Conservation (phyloP, 2,113 vertebrate genomes). For the Uria lomvia region DNA sequence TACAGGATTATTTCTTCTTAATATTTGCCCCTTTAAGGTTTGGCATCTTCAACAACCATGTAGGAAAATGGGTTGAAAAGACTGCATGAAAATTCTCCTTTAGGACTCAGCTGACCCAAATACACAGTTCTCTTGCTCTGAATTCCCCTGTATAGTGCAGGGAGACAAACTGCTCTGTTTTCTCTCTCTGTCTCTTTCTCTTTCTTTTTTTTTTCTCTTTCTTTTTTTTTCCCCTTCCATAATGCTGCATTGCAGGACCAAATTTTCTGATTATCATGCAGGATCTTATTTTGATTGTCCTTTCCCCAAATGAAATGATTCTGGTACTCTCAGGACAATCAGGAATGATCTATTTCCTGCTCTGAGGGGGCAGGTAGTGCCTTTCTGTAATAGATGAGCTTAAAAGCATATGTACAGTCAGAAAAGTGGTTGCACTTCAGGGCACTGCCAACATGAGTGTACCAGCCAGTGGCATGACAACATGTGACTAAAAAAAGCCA, state of each 20-base stretch:
- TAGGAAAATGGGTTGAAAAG: conserved; percentile 50
- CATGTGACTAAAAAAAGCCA: neutral
- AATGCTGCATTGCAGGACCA: conserved; percentile 63
- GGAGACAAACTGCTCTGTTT: conserved; percentile 28
- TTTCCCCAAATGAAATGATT: conserved; percentile 1
- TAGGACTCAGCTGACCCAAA: conserved; percentile 68
- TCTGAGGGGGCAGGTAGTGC: neutral
- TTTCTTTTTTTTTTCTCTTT: neutral
- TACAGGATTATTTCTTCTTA: neutral
- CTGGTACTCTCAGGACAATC: neutral
- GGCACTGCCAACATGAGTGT: neutral
- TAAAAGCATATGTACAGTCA: neutral
- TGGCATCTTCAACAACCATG: neutral
- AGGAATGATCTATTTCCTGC: neutral
- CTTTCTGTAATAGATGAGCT: neutral
- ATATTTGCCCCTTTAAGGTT: conserved; percentile 19
- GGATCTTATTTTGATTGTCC: conserved; percentile 31
- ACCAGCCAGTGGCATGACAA: conserved; percentile 3
- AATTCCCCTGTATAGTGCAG: conserved; percentile 22
- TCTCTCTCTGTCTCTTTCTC: neutral
- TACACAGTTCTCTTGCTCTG: conserved; percentile 53
- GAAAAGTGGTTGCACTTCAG: conserved; percentile 12
- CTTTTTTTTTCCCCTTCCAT: neutral
- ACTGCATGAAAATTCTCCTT: conserved; percentile 54
- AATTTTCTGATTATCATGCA: conserved; percentile 52